Evolutionary conservation across 2,888 invertebrate species (phyloP), one percentile per base, ranked within the genome.

Genomic region (Luperina testacea): DNA sequence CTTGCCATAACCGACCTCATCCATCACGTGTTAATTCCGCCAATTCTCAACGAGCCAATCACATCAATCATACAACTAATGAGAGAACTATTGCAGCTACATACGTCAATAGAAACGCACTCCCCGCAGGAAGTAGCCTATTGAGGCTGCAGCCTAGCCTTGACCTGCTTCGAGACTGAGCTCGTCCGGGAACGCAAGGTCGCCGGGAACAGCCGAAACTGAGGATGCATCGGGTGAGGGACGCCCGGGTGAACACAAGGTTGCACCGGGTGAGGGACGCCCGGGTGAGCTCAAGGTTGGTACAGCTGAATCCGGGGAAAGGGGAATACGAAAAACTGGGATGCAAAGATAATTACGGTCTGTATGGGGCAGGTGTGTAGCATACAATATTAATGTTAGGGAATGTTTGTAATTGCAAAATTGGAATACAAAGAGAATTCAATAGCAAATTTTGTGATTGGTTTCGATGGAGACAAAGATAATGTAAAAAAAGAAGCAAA

Each of bases 111-210:
- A 82, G n/a, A 17, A 59, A 77, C 75, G 57, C 73, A 73, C 59
- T 75, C 72, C 74, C 78, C 75, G 68, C 83, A 87, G 89, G 83
- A 88, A 87, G 80, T 38, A 13, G 68, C 59, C 63, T 79, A 83
- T 89, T 85, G 87, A 72, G 57, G 82, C 65, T 76, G 80, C 77
- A 71, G 27, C 57, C 53, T 32, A 75, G 65, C 87, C 87, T 89
- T 88, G 88, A 85, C 84, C 84, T 48, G 76, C 5, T 79, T 85
- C n/a, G 27, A n/a, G 69, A 42, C 67, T 11, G 27, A 45, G 75
- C 78, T 59, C 75, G 78, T 65, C 74, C 84, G 80, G 87, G 76
- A 51, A n/a, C 61, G 38, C 78, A 74, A 86, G 84, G 84, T 76
- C 76, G 63, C 45, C 32, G 53, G 48, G 51, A 38, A 45, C 65